Conservation (phyloP, 2,888 invertebrate species). For the Bruchidius siliquastri region DNA sequence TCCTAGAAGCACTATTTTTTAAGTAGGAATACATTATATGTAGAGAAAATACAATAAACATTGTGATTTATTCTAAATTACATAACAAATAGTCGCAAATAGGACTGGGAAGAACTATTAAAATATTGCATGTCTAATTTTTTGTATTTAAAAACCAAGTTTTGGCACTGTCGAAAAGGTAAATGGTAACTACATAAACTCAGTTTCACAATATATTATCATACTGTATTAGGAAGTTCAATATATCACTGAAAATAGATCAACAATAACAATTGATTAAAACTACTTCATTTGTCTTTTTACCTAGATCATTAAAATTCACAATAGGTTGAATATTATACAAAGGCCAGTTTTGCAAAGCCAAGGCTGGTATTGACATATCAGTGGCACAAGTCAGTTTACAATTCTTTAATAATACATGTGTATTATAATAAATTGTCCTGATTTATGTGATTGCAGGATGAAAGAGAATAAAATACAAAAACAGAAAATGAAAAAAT, state of each 20-base stretch:
- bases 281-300: neutral
- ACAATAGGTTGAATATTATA: too few species aligned
- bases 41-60: neutral
- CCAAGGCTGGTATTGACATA: too few species aligned
- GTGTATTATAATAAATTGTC: too few species aligned
- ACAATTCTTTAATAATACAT: too few species aligned
- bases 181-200: neutral
- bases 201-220: neutral
- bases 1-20: neutral
- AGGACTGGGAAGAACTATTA: neutral
- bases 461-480: too few species aligned
- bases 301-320: too few species aligned
- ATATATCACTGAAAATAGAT: neutral
- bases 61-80: neutral
- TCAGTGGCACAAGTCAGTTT: too few species aligned
- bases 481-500: too few species aligned
- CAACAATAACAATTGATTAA: neutral
- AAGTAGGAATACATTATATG: neutral
- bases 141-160: neutral
- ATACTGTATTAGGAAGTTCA: neutral
- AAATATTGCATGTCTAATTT: neutral
- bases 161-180: neutral
- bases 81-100: neutral
- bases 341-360: too few species aligned
- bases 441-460: too few species aligned